Base-by-base conservation (phyloP, 2,888 invertebrate species). In the Lutraria lutraria region DNA sequence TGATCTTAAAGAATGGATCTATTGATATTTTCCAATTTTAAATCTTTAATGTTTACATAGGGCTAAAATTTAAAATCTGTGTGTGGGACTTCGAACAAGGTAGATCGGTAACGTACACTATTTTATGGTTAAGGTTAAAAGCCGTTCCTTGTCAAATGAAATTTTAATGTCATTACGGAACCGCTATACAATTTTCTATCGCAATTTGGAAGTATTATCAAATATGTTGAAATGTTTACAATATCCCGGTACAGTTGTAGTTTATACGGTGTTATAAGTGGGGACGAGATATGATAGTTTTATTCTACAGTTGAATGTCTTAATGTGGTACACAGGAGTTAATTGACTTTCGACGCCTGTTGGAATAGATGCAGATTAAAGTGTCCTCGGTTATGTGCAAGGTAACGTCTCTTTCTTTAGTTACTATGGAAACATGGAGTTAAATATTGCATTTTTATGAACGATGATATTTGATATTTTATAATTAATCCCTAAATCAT, bases 21-120 rank as follows among this genome's bases (percentile, higher is more conserved):
- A 76, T 76, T 76, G 76, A 34, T 31, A 76, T 76, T 76, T 76
- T 76, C 76, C 31, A 76, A 76, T 34, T 76, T 63, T 76, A 76
- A 76, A 76, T 31, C 76, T 76, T 34, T 76, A 31, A 76, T 76
- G 76, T 76, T 76, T 76, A 76, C 76, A 19, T 76, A 76, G 76
- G 76, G 31, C 76, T 76, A 76, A 76, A 72, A 43, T 43, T 43
- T 43, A 43, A 43, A 68, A 34, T 76, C 76, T 34, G 31, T 34
- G 10, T 31, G 19, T 34, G 29, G 34, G 31, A 31, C 16, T 76
- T 76, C 31, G 16, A 13, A 19, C 34, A 76, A 19, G 10, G 34
- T 76, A 31, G 10, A 68, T 31, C 43, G 76, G 34, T 76, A 34
- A 76, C 34, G 1, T 76, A 19, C 56, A 2, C 34, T 31, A n/a